Evolutionary conservation across 2,888 invertebrate species (phyloP).

Genomic region (Amblyjoppa proteus): DNA sequence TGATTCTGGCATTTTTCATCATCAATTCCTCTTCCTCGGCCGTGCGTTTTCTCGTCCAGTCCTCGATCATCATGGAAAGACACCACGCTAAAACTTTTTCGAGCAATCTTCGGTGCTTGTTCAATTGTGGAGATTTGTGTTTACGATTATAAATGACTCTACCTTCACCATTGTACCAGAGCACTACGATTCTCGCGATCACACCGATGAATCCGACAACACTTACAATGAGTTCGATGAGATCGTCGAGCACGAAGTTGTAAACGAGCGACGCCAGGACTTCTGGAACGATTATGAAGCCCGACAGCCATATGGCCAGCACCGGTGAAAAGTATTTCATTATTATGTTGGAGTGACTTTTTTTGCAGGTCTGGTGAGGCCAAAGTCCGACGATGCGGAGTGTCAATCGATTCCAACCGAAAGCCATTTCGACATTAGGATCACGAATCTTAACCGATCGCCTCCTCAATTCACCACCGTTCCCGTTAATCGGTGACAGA

Average conservation of each 20-base stretch:
- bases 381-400: constrained; percentile 72
- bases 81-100: constrained; percentile 49
- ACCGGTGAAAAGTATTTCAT: neutral
- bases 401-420: constrained; percentile 71
- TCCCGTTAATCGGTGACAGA: neutral
- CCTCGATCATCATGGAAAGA: constrained; percentile 36
- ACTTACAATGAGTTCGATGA: constrained; percentile 51
- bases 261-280: constrained; percentile 53
- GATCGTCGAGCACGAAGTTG: constrained; percentile 62
- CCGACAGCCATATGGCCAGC: constrained; percentile 31
- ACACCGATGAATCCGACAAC: constrained; percentile 40
- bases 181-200: constrained; percentile 48
- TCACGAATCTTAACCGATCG: neutral
- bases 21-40: constrained; percentile 31
- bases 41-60: constrained; percentile 25
- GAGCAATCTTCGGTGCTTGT: neutral
- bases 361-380: constrained; percentile 67
- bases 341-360: constrained; percentile 14
- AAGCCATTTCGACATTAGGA: constrained; percentile 65
- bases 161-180: constrained; percentile 61
- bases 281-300: constrained; percentile 64
- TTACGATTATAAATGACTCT: neutral
- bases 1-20: constrained; percentile 42
- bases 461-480: neutral
- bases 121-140: no score